phyloP scores from a whole-genome alignment of 2,113 vertebrate genomes.

The Rhagologus leucostigma region DNA sequence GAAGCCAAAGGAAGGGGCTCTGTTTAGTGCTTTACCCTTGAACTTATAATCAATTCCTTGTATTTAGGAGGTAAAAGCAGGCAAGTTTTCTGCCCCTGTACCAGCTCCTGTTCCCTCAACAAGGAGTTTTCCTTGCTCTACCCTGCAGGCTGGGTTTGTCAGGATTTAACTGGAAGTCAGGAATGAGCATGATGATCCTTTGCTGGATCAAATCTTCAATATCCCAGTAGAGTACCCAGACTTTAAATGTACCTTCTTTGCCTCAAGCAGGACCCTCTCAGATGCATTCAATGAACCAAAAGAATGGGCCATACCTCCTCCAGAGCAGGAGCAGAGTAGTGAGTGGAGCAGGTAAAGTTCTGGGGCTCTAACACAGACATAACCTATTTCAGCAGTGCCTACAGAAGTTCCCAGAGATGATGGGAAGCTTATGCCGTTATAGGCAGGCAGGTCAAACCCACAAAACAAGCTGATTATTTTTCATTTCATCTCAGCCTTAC shows the following conservation, averaged over 20 bases:
- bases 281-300: not conserved
- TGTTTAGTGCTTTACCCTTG: not conserved
- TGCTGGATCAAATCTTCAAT: not conserved
- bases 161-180: not conserved
- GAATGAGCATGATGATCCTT: not conserved
- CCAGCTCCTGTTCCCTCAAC: not conserved
- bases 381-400: not conserved
- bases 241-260: not conserved
- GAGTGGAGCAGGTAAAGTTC: not conserved
- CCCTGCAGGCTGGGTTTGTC: not conserved
- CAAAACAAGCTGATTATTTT: not conserved
- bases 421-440: not conserved
- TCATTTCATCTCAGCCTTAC: constrained; percentile 46
- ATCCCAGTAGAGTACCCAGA: accelerated
- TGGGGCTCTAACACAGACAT: not conserved
- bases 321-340: not conserved
- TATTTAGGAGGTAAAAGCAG: not conserved
- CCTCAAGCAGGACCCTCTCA: not conserved
- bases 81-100: not conserved
- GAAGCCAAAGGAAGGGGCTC: not conserved
- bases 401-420: not conserved
- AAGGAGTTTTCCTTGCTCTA: not conserved
- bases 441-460: not conserved
- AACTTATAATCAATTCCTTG: not conserved
- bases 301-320: not conserved